Base-by-base conservation (phyloP, 1,140 invertebrate genomes). In the Physella acuta region DNA sequence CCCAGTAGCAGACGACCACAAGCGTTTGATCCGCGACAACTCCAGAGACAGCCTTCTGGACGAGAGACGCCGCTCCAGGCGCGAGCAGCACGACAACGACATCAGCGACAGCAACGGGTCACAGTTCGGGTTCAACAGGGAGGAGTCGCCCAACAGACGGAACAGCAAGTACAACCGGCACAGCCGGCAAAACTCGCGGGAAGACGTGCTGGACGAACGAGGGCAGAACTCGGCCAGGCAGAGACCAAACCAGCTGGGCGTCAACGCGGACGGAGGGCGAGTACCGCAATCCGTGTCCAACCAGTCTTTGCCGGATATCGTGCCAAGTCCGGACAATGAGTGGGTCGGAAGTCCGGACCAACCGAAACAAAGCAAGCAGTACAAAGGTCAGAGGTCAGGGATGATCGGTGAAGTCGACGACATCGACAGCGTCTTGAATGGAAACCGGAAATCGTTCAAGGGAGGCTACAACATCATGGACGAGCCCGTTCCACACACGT, bases 111-210 rank as follows among this genome's bases (percentile, higher is more conserved):
- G 79, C 59, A 65, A 68, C 3, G 71, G 69, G 11, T 78, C 76
- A 14, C 72, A 74, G 62, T 77, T 76, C 62, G 75, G 75, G 4
- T 81, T 81, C 62, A 78, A 78, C 66, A 64, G 78, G n/a, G 82
- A 81, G 28, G 80, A 78, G 26, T 82, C 81, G 24, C 81, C 81
- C 11, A 80, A 81, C 70, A 74, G 68, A 51, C 71, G 69, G n/a
- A 64, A 65, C 67, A 56, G 61, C 34, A 78, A 78, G 53, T 73
- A 73, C 71, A 71, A 70, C 30, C 68, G 73, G 39, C 67, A 63
- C 28, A 79, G 78, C 58, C 66, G 80, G 61, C 75, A 77, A 52
- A 73, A 73, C 61, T 81, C 82, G 2, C 69, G 75, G 28, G 82
- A 81, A 58, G 79, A 75, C 70, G 76, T 78, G 55, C 68, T 79